phyloP scores from a whole-genome alignment of 2,113 vertebrate genomes.

The Columbina picui region DNA sequence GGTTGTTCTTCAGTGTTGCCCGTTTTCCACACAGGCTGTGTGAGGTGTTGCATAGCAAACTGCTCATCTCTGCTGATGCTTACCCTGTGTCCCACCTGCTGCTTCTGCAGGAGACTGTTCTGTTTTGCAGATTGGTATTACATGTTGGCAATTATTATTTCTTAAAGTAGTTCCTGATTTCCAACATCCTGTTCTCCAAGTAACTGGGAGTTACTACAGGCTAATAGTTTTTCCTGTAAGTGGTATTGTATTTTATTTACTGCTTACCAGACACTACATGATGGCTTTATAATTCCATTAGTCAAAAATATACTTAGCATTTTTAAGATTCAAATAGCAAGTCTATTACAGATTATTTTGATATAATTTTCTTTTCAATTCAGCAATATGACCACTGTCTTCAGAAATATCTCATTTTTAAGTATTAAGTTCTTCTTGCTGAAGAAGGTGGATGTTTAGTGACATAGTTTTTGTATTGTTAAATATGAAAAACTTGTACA shows the following conservation, averaged over 20 bases:
- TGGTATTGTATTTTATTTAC: not conserved
- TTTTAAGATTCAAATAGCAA: not conserved
- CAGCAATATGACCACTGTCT: not conserved
- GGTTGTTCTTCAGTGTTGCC: not conserved
- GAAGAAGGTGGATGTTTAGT: not conserved
- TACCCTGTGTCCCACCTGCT: not conserved
- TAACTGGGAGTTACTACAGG: not conserved
- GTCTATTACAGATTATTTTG: not conserved
- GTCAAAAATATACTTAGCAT: not conserved
- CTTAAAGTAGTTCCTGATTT: not conserved
- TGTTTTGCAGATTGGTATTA: not conserved
- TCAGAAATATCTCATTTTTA: not conserved
- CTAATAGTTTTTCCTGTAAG: not conserved
- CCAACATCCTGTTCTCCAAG: not conserved
- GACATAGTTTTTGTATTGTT: not conserved
- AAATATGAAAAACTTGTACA: not conserved
- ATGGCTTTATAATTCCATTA: not conserved
- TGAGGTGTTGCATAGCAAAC: not conserved
- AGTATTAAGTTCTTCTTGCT: not conserved
- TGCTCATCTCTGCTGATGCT: not conserved
- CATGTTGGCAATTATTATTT: not conserved
- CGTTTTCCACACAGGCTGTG: not conserved
- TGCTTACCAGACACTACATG: not conserved
- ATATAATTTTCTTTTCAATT: not conserved
- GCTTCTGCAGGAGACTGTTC: not conserved